Percentiles rank a stretch among this genome's conserved stretches.
Evolutionary conservation across 2,797 vertebrate genomes (phyloP).

Genomic region (Chromobotia macracanthus): DNA sequence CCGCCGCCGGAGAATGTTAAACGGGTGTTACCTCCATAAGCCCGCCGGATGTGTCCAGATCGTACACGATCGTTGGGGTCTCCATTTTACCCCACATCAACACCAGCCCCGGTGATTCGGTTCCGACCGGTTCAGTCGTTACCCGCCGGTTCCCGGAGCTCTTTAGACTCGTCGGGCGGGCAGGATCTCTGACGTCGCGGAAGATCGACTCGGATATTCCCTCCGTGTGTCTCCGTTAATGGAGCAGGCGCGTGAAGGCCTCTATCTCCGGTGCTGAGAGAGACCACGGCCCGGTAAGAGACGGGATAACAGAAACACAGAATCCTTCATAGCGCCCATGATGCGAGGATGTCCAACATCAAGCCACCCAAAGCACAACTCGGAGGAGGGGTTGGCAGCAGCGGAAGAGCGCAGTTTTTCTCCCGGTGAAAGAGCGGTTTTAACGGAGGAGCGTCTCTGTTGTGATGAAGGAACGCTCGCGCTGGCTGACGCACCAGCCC

Average conservation of each 20-base stretch:
- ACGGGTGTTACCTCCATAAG: slow-evolving; percentile 89
- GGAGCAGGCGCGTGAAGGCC: slow-evolving; percentile 61
- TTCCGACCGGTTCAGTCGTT: neutral
- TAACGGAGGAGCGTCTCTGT: slow-evolving; percentile 56
- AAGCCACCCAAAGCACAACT: neutral
- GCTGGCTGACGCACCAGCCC: slow-evolving; percentile 67
- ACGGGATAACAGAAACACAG: slow-evolving; percentile 63
- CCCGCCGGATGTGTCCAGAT: slow-evolving; percentile 96
- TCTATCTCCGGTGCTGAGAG: slow-evolving; percentile 65
- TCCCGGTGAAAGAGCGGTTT: slow-evolving; percentile 27
- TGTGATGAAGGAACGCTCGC: slow-evolving; percentile 66
- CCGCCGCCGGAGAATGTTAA: neutral
- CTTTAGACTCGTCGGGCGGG: neutral
- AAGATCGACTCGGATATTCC: neutral
- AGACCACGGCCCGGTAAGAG: slow-evolving; percentile 57
- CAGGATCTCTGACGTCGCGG: neutral
- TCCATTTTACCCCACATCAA: slow-evolving; percentile 99
- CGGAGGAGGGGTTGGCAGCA: neutral
- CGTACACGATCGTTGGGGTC: slow-evolving; percentile 98
- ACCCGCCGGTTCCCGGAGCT: neutral
- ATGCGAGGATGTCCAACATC: slow-evolving; percentile 39
- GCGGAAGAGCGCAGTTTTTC: neutral
- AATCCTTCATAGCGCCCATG: slow-evolving; percentile 51
- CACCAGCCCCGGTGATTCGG: slow-evolving; percentile 59
- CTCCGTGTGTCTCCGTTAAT: slow-evolving; percentile 43